phyloP scores from a whole-genome alignment of 2,797 vertebrate genomes.

The Heliangelus exortis region DNA sequence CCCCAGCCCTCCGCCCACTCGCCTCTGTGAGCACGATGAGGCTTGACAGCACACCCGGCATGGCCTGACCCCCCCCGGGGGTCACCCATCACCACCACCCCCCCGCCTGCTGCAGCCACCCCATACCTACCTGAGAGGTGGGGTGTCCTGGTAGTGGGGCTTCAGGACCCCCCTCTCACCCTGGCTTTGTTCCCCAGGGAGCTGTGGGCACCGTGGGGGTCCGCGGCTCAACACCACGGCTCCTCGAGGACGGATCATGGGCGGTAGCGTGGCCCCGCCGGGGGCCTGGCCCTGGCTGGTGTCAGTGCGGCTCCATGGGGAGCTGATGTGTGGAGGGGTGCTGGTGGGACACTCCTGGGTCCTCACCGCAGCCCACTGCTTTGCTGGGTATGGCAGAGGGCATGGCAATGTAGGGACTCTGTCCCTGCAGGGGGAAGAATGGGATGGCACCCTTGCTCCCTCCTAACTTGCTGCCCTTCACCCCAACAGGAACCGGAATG shows the following conservation, averaged over 20 bases:
- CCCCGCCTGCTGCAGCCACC: not conserved
- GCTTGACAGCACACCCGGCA: slow-evolving; percentile 47
- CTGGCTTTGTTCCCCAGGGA: slow-evolving; percentile 27
- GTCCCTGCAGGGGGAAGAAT: not conserved
- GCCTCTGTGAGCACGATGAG: slow-evolving; percentile 55
- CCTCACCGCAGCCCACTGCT: slow-evolving; percentile 94
- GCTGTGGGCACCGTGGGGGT: slow-evolving; percentile 82
- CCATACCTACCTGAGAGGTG: not conserved
- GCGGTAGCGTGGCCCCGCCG: slow-evolving; percentile 83
- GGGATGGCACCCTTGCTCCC: not conserved
- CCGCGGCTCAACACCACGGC: slow-evolving; percentile 77
- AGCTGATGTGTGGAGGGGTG: slow-evolving; percentile 93
- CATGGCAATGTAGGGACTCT: accelerated
- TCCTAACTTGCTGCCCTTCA: not conserved
- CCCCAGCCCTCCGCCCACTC: slow-evolving; percentile 36
- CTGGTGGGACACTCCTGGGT: slow-evolving; percentile 92
- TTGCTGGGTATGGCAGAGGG: slow-evolving; percentile 82
- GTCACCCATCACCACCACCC: not conserved
- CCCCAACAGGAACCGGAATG: slow-evolving; percentile 83
- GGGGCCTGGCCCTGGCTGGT: slow-evolving; percentile 97
- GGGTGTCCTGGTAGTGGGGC: not conserved
- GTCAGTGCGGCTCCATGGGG: slow-evolving; percentile 88
- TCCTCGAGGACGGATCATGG: slow-evolving; percentile 87
- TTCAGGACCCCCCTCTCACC: not conserved
- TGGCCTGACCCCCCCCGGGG: not conserved